Percentiles rank a stretch among this genome's conserved stretches.
Evolutionary conservation across 2,113 vertebrate genomes (phyloP).

Genomic region (Labeo rohita): DNA sequence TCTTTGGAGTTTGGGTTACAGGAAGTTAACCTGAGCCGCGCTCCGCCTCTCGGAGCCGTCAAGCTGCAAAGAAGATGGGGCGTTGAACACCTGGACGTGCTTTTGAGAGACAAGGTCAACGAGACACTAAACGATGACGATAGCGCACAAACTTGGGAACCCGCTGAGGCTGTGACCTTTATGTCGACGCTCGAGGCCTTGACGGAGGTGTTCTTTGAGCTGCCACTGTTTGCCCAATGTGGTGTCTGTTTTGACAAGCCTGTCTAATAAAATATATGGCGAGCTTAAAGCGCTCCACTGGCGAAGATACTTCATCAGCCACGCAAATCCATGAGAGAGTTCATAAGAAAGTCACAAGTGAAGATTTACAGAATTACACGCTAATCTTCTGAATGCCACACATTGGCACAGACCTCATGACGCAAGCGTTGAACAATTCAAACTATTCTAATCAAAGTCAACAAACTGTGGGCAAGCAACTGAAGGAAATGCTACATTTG

Average conservation of each 20-base stretch:
- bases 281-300: constrained; percentile 43
- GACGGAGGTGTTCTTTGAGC: constrained; percentile 17
- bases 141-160: constrained; percentile 50
- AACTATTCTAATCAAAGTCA: constrained; percentile 4
- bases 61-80: constrained; percentile 52
- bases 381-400: constrained; percentile 7
- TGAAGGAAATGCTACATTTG: neutral
- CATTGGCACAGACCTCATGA: constrained; percentile 1
- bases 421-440: neutral
- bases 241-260: constrained; percentile 49
- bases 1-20: constrained; percentile 73
- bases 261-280: constrained; percentile 38
- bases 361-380: constrained; percentile 19
- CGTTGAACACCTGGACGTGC: constrained; percentile 55
- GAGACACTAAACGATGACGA: constrained; percentile 38
- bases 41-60: constrained; percentile 45
- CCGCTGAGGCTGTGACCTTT: constrained; percentile 28
- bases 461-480: neutral
- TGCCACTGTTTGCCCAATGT: constrained; percentile 39
- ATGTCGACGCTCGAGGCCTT: constrained; percentile 18
- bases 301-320: constrained; percentile 16
- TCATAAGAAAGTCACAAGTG: constrained; percentile 9
- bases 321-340: constrained; percentile 14
- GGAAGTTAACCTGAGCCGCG: constrained; percentile 69
- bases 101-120: constrained; percentile 48